phyloP scores from a whole-genome alignment of 2,113 vertebrate species.

The Hippocampus comes region DNA sequence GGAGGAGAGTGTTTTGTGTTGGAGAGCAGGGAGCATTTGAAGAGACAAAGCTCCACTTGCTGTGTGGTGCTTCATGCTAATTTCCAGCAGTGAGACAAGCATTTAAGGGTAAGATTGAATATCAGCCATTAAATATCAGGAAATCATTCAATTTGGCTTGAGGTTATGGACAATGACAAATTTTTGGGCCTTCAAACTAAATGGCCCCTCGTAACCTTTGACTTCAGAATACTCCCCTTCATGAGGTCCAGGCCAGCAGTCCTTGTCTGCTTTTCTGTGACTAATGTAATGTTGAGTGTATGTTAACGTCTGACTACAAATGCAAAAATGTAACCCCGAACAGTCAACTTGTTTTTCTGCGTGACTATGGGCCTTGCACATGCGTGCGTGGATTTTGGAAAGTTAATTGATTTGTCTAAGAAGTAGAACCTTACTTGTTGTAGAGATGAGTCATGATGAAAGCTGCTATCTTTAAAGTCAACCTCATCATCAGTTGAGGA shows the following conservation, averaged over 20 bases:
- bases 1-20: background rate
- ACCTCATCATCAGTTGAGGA: conserved; percentile 98
- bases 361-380: conserved; percentile 6
- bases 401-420: conserved; percentile 48
- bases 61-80: background rate
- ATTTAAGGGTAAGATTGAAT: too few species aligned
- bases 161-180: background rate
- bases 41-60: background rate
- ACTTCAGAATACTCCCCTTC: too few species aligned
- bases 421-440: conserved; percentile 82
- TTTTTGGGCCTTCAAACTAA: background rate
- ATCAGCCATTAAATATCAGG: background rate
- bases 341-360: background rate
- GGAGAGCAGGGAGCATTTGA: background rate
- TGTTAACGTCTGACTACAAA: background rate
- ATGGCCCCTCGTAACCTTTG: background rate
- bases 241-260: background rate
- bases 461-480: conserved; percentile 96
- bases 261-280: background rate
- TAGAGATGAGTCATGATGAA: conserved; percentile 96
- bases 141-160: background rate
- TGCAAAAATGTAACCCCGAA: background rate
- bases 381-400: conserved; percentile 6
- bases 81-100: too few species aligned
- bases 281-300: background rate